These are phyloP conservation scores for Polyploca ridens DNA, from an alignment of 2,888 invertebrate species.

Conservation along the genomic window DNA sequence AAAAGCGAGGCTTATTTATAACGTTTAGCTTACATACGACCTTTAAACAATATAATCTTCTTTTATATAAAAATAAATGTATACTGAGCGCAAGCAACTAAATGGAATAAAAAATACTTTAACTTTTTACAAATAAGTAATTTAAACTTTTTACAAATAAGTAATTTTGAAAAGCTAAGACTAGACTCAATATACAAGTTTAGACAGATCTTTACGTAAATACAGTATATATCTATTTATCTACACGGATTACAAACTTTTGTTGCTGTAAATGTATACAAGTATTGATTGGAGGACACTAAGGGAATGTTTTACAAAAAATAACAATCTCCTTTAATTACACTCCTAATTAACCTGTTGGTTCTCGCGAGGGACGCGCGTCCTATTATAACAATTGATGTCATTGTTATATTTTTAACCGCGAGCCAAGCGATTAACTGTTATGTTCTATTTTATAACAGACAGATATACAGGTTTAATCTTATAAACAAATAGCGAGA, in stretches of 20 bases:
- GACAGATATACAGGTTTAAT: background rate
- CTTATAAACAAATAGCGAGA: background rate
- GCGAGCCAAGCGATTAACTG: too few species aligned
- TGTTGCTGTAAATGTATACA: background rate
- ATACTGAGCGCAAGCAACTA: slow-evolving; percentile 3
- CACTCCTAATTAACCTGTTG: too few species aligned
- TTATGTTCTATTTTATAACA: too few species aligned
- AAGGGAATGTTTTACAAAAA: too few species aligned
- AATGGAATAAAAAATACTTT: background rate
- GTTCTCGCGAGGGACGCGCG: too few species aligned
- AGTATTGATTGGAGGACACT: background rate
- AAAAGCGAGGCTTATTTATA: too few species aligned
- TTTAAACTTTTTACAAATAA: slow-evolving; percentile 8
- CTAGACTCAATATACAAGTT: background rate
- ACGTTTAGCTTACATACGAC: background rate
- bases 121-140: background rate
- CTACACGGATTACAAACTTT: background rate
- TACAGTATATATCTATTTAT: background rate
- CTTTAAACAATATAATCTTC: background rate
- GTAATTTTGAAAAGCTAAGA: slow-evolving; percentile 9
- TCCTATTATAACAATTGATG: too few species aligned
- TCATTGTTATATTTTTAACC: too few species aligned
- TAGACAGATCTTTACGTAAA: background rate
- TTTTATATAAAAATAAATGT: background rate
- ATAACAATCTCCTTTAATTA: too few species aligned